Percentiles rank a stretch among this genome's conserved stretches.
Conservation (phyloP, 2,888 invertebrate species). For the Oithona nana region DNA sequence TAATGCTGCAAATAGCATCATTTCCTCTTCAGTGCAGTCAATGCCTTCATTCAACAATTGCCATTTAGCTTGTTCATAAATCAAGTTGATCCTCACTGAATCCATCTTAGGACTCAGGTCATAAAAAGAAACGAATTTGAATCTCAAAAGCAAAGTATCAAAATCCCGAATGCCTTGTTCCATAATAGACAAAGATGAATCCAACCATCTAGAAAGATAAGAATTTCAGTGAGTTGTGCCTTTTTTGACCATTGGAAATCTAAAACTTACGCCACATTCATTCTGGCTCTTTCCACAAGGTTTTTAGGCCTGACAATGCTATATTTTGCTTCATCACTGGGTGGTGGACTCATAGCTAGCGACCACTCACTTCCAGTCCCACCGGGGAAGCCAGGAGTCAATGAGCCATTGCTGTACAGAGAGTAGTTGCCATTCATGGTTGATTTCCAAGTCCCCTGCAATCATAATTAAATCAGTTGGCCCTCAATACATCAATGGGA, state of each 20-base stretch:
- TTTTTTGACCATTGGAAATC: background rate
- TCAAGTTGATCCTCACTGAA: slow-evolving; percentile 84
- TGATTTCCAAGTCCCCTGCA: slow-evolving; percentile 1
- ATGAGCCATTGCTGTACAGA: background rate
- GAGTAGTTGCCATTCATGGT: background rate
- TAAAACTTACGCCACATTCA: slow-evolving; percentile 61
- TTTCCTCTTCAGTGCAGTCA: slow-evolving; percentile 97
- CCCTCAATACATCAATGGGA: background rate
- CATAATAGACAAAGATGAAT: slow-evolving; percentile 93
- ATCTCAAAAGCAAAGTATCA: slow-evolving; percentile 66
- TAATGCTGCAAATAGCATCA: slow-evolving; percentile 88
- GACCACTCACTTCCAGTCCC: slow-evolving; percentile 28
- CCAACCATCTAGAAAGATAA: slow-evolving; percentile 54
- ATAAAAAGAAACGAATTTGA: slow-evolving; percentile 93
- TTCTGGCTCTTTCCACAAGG: slow-evolving; percentile 69
- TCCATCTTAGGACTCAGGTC: slow-evolving; percentile 92
- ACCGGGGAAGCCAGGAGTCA: background rate
- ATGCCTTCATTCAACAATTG: slow-evolving; percentile 88
- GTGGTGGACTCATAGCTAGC: slow-evolving; percentile 65
- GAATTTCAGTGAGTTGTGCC: background rate
- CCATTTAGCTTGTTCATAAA: slow-evolving; percentile 98
- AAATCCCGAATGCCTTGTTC: slow-evolving; percentile 91
- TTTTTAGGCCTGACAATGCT: slow-evolving; percentile 66
- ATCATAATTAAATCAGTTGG: background rate
- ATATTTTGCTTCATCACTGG: slow-evolving; percentile 56